Percentiles rank a stretch among this genome's conserved stretches.
phyloP scores from a whole-genome alignment of 2,113 vertebrate genomes.

The Oophaga pumilio region DNA sequence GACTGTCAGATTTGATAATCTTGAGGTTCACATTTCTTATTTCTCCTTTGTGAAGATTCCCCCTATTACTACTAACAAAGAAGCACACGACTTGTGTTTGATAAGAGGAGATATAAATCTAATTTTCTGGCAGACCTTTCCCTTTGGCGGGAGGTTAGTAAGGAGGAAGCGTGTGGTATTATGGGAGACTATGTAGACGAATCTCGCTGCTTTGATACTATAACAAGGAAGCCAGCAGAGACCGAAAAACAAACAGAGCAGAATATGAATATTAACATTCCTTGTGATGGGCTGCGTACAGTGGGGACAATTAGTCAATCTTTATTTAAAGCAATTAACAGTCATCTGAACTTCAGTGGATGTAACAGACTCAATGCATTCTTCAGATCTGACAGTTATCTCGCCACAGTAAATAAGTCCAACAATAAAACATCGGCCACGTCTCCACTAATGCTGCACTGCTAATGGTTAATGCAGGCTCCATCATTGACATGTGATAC shows the following conservation, averaged over 20 bases:
- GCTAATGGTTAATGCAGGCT: not conserved
- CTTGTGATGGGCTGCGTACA: conserved; percentile 62
- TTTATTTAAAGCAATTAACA: conserved; percentile 50
- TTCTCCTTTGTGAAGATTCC: not conserved
- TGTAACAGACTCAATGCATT: conserved; percentile 21
- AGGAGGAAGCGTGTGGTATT: conserved; percentile 62
- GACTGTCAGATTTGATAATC: not conserved
- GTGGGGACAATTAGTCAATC: conserved; percentile 66
- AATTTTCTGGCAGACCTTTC: conserved; percentile 59
- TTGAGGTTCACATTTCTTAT: not conserved
- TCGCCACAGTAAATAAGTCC: conserved; percentile 17
- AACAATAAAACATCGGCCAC: conserved; percentile 23
- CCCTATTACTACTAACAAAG: not conserved
- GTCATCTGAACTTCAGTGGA: conserved; percentile 44
- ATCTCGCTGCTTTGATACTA: conserved; percentile 67
- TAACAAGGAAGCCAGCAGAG: conserved; percentile 63
- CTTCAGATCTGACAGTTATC: conserved; percentile 38
- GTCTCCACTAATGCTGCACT: not conserved
- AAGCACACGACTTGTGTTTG: not conserved
- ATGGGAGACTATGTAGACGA: conserved; percentile 65
- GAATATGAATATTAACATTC: conserved; percentile 62
- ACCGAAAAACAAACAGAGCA: conserved; percentile 60
- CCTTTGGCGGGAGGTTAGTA: conserved; percentile 62
- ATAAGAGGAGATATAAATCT: conserved; percentile 60
- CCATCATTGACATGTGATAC: not conserved